Conservation (phyloP, 2,888 invertebrate species). For the Stictocephala bisonia region DNA sequence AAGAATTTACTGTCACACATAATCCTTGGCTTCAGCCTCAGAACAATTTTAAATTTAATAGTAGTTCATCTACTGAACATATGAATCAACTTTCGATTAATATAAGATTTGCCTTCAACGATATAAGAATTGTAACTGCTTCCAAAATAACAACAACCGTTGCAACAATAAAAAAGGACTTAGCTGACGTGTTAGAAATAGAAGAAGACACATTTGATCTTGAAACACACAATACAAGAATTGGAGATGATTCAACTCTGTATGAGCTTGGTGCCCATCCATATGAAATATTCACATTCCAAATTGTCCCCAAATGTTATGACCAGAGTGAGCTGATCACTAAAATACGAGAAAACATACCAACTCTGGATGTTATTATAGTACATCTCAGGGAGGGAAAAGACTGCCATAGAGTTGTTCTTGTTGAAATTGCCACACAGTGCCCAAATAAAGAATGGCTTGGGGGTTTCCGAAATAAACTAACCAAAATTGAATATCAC, state of each 20-base stretch:
- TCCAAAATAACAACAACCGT: conserved; percentile 54
- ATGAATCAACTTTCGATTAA: conserved; percentile 44
- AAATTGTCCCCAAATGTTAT: conserved; percentile 40
- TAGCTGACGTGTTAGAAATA: conserved; percentile 54
- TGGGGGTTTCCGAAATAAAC: conserved; percentile 82
- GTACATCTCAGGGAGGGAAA: conserved; percentile 67
- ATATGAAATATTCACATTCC: conserved; percentile 56
- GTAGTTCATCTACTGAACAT: not conserved
- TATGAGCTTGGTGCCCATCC: conserved; percentile 62
- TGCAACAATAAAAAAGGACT: conserved; percentile 53
- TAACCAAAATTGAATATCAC: conserved; percentile 77
- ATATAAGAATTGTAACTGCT: conserved; percentile 54
- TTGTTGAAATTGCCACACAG: conserved; percentile 71
- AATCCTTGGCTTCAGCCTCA: no score
- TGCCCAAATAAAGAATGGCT: conserved; percentile 78
- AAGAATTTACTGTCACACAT: no score
- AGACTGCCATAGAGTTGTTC: conserved; percentile 65
- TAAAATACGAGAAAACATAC: conserved; percentile 55
- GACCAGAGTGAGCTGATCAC: not conserved
- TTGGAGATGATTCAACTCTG: conserved; percentile 58
- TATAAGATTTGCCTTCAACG: conserved; percentile 54
- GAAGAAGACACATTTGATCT: conserved; percentile 49
- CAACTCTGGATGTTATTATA: conserved; percentile 68
- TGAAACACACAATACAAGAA: conserved; percentile 58
- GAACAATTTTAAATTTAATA: no score